Evolutionary conservation across 1,140 invertebrate genomes (phyloP).

Genomic region (Hycleus phaleratus): DNA sequence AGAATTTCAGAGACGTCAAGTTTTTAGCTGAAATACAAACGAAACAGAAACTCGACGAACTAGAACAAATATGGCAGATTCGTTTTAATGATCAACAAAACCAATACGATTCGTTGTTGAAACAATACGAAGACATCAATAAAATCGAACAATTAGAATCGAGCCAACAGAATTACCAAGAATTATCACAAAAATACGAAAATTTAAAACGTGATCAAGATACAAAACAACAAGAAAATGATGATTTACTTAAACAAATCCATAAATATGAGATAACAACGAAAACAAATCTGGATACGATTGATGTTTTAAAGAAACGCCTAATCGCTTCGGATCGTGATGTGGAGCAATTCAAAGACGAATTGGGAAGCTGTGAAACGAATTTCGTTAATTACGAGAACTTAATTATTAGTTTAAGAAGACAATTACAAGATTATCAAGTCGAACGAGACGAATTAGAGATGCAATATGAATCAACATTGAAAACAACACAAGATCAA

Average conservation of each 20-base stretch:
- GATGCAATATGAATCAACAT: conserved; percentile 32
- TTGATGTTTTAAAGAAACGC: conserved; percentile 45
- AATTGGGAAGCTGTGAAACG: conserved; percentile 41
- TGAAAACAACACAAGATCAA: conserved; percentile 25
- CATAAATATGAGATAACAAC: conserved; percentile 45
- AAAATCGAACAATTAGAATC: conserved; percentile 44
- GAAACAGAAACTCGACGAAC: conserved; percentile 39
- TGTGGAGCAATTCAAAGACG: conserved; percentile 46
- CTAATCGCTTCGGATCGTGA: conserved; percentile 45
- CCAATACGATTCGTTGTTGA: conserved; percentile 42
- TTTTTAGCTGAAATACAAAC: conserved; percentile 34
- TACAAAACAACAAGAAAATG: conserved; percentile 37
- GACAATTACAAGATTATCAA: conserved; percentile 36
- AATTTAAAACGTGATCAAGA: conserved; percentile 2
- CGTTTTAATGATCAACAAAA: conserved; percentile 42
- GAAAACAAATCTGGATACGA: conserved; percentile 42
- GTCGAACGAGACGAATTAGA: conserved; percentile 34
- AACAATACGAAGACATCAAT: conserved; percentile 46
- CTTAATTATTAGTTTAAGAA: conserved; percentile 37
- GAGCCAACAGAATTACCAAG: conserved; percentile 38
- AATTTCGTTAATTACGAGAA: conserved; percentile 42
- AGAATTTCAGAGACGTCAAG: conserved; percentile 33
- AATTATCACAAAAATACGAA: conserved; percentile 24
- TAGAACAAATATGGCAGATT: conserved; percentile 39
- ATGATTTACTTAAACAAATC: conserved; percentile 41